These are phyloP conservation scores for Caenorhabditis macrosperma DNA, from an alignment of 2,888 invertebrate genomes.

Conservation along the genomic window DNA sequence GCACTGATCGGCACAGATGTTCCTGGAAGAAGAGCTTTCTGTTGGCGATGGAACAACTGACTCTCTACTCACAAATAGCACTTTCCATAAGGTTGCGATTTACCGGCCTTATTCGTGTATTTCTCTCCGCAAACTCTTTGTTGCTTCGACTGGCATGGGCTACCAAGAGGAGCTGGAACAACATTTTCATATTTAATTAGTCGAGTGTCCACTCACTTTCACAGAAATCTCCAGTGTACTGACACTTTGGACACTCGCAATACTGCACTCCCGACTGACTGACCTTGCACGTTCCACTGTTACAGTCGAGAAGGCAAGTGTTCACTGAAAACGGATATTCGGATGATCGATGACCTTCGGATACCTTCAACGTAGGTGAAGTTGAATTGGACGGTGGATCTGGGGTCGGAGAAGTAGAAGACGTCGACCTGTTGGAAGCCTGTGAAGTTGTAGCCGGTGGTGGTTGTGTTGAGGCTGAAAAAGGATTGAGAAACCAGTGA, in stretches of 20 bases:
- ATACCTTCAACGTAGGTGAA: constrained; percentile 32
- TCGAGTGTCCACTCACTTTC: constrained; percentile 33
- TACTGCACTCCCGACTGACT: constrained; percentile 34
- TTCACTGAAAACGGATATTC: constrained; percentile 12
- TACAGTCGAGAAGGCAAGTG: constrained; percentile 23
- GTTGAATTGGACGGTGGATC: constrained; percentile 21
- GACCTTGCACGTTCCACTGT: constrained; percentile 24
- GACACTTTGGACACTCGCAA: constrained; percentile 32
- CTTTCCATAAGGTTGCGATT: not conserved
- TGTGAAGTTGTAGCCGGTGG: constrained; percentile 12
- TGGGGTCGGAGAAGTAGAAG: constrained; percentile 12
- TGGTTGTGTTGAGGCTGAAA: constrained; percentile 8
- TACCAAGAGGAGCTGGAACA: constrained; percentile 2
- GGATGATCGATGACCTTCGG: not conserved
- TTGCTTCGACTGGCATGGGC: constrained; percentile 33
- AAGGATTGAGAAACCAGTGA: not conserved
- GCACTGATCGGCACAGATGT: constrained; percentile 28
- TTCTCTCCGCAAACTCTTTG: constrained; percentile 15
- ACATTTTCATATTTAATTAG: not conserved
- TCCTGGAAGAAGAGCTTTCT: constrained; percentile 14
- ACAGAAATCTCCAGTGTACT: constrained; percentile 15
- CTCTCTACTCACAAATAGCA: constrained; percentile 18
- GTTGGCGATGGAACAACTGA: not conserved
- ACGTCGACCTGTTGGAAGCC: constrained; percentile 35
- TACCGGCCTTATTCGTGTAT: no score